Evolutionary conservation across 2,888 invertebrate genomes (phyloP).

Genomic region (Panopea generosa): DNA sequence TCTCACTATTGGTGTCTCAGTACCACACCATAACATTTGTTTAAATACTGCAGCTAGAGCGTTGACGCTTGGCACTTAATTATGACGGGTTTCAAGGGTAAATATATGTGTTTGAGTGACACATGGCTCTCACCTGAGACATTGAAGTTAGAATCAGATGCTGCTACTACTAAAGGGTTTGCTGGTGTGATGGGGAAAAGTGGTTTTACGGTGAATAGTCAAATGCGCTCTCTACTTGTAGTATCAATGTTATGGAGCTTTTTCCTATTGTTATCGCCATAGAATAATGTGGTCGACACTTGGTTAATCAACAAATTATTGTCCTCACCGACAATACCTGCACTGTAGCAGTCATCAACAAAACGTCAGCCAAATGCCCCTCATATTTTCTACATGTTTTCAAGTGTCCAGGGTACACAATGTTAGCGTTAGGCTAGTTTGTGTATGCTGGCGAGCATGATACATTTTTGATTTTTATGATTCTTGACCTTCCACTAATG

Average conservation of each 20-base stretch:
- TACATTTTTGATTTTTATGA: no score
- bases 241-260: conserved; percentile 21
- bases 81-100: conserved; percentile 44
- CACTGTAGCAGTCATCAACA: conserved; percentile 35
- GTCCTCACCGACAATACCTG: conserved; percentile 43
- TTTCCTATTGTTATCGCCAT: conserved; percentile 18
- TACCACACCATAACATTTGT: conserved; percentile 6
- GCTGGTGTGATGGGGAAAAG: conserved; percentile 31
- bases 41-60: conserved; percentile 23
- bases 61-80: conserved; percentile 34
- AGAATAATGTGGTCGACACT: background rate
- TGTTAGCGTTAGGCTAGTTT: no score
- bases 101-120: conserved; percentile 45
- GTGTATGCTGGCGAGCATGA: no score
- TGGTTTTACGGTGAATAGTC: conserved; percentile 28
- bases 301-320: conserved; percentile 27
- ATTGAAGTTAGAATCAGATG: conserved; percentile 34
- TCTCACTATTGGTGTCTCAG: conserved; percentile 26
- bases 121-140: conserved; percentile 19
- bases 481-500: no score
- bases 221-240: background rate
- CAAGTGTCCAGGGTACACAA: no score
- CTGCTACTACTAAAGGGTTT: conserved; percentile 33
- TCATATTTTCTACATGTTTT: no score
- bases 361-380: conserved; percentile 20